Conservation (phyloP, 2,113 vertebrate species). For the Ariopsis seemanni region DNA sequence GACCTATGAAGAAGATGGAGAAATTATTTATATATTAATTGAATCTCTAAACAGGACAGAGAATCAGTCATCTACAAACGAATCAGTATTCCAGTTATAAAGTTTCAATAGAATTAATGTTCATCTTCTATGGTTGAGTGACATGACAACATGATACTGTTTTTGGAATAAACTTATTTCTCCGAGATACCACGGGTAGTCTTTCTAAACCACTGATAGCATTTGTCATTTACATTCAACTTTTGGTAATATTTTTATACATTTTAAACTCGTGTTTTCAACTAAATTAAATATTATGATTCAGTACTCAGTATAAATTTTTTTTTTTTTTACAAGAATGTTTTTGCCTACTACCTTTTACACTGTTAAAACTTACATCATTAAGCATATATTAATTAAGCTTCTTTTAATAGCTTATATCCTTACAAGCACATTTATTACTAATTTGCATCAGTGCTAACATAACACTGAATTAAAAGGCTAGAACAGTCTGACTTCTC, state of each 20-base stretch:
- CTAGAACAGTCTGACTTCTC: not conserved
- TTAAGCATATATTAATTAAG: not conserved
- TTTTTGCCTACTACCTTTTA: not conserved
- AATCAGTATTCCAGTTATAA: slow-evolving; percentile 74
- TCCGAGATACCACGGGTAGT: too few relatives aligned
- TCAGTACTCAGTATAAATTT: not conserved
- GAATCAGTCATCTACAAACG: slow-evolving; percentile 42
- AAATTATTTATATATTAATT: not conserved
- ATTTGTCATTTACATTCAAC: too few relatives aligned
- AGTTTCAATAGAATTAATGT: not conserved
- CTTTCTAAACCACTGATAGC: too few relatives aligned
- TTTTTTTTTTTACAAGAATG: not conserved
- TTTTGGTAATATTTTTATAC: too few relatives aligned
- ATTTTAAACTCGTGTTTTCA: too few relatives aligned
- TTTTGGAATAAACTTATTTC: not conserved
- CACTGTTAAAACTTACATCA: not conserved
- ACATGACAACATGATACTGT: not conserved
- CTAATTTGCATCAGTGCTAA: not conserved
- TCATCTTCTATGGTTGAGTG: not conserved
- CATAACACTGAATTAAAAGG: not conserved
- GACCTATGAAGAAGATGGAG: not conserved
- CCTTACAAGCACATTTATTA: not conserved
- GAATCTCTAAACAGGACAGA: not conserved
- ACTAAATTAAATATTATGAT: not conserved
- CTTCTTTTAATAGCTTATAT: not conserved